phyloP scores from a whole-genome alignment of 2,888 invertebrate genomes.

The Coleophora flavipennella region DNA sequence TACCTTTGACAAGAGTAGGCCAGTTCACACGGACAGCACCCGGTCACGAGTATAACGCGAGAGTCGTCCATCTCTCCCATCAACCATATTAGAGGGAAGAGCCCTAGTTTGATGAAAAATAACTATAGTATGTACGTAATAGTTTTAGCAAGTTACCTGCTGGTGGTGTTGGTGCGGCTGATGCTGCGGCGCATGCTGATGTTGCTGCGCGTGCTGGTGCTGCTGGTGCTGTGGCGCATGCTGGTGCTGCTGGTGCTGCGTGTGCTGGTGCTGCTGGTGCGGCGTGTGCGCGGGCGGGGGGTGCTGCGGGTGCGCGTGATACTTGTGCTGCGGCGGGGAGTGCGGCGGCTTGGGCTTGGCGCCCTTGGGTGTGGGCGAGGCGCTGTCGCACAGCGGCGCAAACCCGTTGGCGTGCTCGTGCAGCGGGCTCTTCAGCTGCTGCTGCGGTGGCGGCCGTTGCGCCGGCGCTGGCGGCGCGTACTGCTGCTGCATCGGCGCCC shows the following conservation, averaged over 20 bases:
- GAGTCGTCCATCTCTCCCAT: too few relatives aligned
- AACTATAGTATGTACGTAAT: background rate
- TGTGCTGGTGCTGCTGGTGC: slow-evolving; percentile 51
- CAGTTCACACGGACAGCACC: too few relatives aligned
- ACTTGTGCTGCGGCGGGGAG: slow-evolving; percentile 66
- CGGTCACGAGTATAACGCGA: too few relatives aligned
- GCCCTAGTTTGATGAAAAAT: too few relatives aligned
- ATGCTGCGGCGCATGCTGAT: slow-evolving; percentile 33
- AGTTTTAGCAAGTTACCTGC: slow-evolving; percentile 5
- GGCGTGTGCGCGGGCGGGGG: slow-evolving; percentile 57
- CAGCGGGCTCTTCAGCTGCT: slow-evolving; percentile 74
- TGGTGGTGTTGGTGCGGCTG: slow-evolving; percentile 30
- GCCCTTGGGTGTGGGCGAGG: slow-evolving; percentile 68
- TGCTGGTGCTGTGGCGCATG: slow-evolving; percentile 42
- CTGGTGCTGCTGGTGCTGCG: slow-evolving; percentile 14
- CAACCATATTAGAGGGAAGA: too few relatives aligned
- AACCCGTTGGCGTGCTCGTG: slow-evolving; percentile 67
- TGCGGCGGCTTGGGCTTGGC: slow-evolving; percentile 56
- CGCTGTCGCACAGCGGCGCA: slow-evolving; percentile 74
- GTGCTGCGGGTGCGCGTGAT: slow-evolving; percentile 56
- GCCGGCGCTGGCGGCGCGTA: slow-evolving; percentile 50
- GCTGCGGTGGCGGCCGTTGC: slow-evolving; percentile 51
- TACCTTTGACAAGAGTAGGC: too few relatives aligned
- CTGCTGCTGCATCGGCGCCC: slow-evolving; percentile 60
- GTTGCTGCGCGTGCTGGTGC: slow-evolving; percentile 41